Conservation (phyloP, 2,113 vertebrate genomes). For the Lamprotornis superbus region DNA sequence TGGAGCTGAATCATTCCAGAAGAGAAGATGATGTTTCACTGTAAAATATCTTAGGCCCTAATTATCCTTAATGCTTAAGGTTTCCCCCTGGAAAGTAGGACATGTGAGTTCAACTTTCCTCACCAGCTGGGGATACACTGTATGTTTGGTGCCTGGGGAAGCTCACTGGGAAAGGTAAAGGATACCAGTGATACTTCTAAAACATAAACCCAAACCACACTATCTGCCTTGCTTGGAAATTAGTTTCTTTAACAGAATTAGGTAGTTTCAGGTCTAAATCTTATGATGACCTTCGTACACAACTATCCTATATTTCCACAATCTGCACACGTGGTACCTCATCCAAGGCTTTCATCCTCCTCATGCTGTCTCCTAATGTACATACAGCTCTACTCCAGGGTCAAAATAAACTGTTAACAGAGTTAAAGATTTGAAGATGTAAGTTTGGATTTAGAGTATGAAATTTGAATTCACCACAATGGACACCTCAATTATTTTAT, state of each 20-base stretch:
- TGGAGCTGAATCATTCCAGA: not conserved
- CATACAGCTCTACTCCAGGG: not conserved
- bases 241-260: not conserved
- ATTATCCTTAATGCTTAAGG: not conserved
- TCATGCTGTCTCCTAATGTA: accelerated
- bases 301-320: not conserved
- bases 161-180: not conserved
- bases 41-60: not conserved
- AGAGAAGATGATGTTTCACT: not conserved
- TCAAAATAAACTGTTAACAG: not conserved
- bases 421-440: not conserved
- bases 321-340: not conserved
- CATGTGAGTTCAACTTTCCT: not conserved
- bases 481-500: not conserved
- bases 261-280: not conserved
- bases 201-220: not conserved
- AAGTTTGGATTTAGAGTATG: not conserved
- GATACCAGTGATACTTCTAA: not conserved
- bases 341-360: not conserved
- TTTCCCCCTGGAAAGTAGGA: not conserved
- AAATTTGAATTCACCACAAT: not conserved
- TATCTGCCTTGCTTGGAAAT: not conserved
- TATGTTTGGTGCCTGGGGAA: not conserved
- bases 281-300: not conserved
- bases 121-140: accelerated